These are phyloP conservation scores for Plodia interpunctella DNA, from an alignment of 1,140 invertebrate genomes.

Conservation along the genomic window DNA sequence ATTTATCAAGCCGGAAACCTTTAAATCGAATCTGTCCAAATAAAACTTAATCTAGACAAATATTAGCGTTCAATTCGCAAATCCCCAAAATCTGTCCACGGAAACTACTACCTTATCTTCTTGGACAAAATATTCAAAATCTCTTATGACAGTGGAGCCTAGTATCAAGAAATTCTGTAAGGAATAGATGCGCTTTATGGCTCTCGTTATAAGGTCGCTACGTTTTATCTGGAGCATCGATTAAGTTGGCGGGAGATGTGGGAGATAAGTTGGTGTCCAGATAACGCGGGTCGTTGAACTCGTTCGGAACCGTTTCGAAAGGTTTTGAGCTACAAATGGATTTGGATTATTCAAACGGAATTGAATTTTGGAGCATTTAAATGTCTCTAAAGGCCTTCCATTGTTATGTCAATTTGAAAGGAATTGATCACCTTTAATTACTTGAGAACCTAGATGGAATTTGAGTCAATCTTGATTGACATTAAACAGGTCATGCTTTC, in stretches of 20 bases:
- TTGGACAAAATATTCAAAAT: conserved; percentile 22
- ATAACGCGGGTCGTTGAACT: conserved; percentile 53
- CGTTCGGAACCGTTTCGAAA: conserved; percentile 23
- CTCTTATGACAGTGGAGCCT: conserved; percentile 4
- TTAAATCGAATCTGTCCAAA: conserved; percentile 24
- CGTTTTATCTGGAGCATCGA: conserved; percentile 31
- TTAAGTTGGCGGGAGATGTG: conserved; percentile 29
- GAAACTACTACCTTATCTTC: conserved; percentile 18
- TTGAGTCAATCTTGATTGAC: no score
- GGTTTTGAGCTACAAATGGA: neutral
- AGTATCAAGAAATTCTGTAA: neutral
- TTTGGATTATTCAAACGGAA: no score
- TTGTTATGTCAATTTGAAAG: no score
- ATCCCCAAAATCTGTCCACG: conserved; percentile 28
- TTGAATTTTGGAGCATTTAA: no score
- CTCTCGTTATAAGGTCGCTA: conserved; percentile 27
- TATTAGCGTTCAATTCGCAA: conserved; percentile 33
- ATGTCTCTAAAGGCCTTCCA: no score
- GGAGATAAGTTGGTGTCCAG: conserved; percentile 47
- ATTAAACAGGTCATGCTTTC: no score
- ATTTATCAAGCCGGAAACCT: conserved; percentile 23
- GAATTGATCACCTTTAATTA: no score
- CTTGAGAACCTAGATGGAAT: no score
- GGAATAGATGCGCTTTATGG: conserved; percentile 26
- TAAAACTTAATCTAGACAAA: conserved; percentile 43